These are phyloP conservation scores for Halcyon badia DNA, from an alignment of 2,797 vertebrate species.

Conservation along the genomic window DNA sequence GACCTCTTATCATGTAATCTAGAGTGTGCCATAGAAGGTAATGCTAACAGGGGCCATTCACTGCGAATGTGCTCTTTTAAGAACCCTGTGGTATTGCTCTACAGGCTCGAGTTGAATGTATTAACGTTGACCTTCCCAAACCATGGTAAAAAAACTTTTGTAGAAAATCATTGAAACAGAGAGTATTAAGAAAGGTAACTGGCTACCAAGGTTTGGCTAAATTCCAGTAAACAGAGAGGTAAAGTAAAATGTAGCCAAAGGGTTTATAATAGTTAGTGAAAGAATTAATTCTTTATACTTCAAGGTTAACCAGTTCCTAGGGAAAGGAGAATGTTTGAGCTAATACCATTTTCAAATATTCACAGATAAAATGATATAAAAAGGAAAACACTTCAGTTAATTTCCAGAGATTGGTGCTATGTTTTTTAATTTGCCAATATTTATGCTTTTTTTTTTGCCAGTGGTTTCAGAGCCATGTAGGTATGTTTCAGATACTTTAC, in stretches of 20 bases:
- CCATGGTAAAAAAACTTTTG: background rate
- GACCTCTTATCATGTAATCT: background rate
- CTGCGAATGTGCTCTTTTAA: background rate
- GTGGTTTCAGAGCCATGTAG: background rate
- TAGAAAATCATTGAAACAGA: background rate
- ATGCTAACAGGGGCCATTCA: background rate
- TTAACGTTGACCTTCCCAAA: background rate
- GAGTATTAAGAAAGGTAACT: background rate
- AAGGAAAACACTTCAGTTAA: background rate
- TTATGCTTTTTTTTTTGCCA: background rate
- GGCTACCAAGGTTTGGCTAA: background rate
- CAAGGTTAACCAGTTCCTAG: background rate
- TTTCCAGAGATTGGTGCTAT: background rate
- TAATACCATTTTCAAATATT: background rate
- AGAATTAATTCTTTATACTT: background rate
- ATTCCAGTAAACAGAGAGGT: background rate
- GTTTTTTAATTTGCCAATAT: background rate
- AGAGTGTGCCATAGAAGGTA: background rate
- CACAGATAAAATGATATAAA: background rate
- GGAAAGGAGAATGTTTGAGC: background rate
- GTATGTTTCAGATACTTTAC: background rate
- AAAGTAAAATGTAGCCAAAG: background rate
- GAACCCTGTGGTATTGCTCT: background rate
- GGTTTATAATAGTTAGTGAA: background rate
- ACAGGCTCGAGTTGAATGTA: background rate